phyloP scores from a whole-genome alignment of 2,113 vertebrate species.

The Mustela nigripes region DNA sequence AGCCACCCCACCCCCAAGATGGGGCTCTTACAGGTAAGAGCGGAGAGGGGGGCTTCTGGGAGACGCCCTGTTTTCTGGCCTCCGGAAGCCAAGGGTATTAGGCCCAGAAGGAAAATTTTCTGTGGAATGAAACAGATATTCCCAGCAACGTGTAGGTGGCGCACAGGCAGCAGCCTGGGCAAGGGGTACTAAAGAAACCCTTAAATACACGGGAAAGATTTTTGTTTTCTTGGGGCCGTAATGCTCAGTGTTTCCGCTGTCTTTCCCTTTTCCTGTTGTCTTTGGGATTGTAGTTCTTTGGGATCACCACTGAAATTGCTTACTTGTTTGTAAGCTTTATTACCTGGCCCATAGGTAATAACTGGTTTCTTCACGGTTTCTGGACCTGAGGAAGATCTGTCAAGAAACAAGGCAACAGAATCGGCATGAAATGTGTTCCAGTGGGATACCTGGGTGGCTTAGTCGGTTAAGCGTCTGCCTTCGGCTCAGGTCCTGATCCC shows the following conservation, averaged over 20 bases:
- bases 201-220: not conserved
- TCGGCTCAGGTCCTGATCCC: not conserved
- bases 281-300: not conserved
- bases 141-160: not conserved
- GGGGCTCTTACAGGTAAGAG: conserved; percentile 46
- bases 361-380: conserved; percentile 4
- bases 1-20: not conserved
- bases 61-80: not conserved
- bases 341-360: not conserved
- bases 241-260: not conserved
- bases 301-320: not conserved
- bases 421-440: not conserved
- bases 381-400: not conserved
- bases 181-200: not conserved
- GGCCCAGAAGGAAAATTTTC: not conserved
- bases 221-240: not conserved
- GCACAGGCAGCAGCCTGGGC: not conserved
- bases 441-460: not conserved
- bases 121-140: not conserved
- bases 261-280: not conserved
- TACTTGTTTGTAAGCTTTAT: conserved; percentile 29
- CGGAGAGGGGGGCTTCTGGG: not conserved
- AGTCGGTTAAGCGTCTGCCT: not conserved
- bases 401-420: conserved; percentile 23
- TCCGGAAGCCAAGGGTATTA: not conserved